These are phyloP conservation scores for Halcyon malimbica DNA, from an alignment of 2,113 vertebrate genomes.

Conservation along the genomic window DNA sequence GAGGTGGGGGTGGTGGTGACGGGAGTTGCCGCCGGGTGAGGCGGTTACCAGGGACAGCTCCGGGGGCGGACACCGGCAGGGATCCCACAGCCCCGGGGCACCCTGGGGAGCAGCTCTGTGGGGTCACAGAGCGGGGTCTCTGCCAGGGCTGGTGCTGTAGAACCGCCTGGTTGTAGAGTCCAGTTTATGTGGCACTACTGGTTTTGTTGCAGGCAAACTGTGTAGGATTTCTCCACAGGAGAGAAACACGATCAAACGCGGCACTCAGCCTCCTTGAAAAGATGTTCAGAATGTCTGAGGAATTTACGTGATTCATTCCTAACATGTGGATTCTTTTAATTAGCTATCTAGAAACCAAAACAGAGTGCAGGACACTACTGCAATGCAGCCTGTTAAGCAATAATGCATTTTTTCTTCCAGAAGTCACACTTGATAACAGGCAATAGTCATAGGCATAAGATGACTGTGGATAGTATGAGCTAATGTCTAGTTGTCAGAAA, in stretches of 20 bases:
- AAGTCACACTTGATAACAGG: conserved; percentile 75
- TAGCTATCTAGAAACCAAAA: conserved; percentile 41
- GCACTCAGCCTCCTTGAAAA: neutral
- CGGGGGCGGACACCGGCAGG: rapidly evolving
- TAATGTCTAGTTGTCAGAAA: conserved; percentile 76
- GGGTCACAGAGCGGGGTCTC: neutral
- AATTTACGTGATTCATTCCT: conserved; percentile 20
- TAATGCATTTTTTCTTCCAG: conserved; percentile 62
- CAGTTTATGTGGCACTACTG: neutral
- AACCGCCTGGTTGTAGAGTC: neutral
- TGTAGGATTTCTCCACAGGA: rapidly evolving
- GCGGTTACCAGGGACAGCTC: neutral
- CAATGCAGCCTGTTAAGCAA: conserved; percentile 62
- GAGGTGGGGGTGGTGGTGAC: neutral
- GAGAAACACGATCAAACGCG: rapidly evolving
- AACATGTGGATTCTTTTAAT: conserved; percentile 45
- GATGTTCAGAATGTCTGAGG: neutral
- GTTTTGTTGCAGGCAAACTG: neutral
- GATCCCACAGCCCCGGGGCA: neutral
- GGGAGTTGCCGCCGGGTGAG: neutral
- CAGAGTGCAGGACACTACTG: conserved; percentile 46
- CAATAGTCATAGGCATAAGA: conserved; percentile 50
- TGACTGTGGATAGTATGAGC: conserved; percentile 70
- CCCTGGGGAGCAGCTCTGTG: neutral
- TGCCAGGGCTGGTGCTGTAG: neutral